phyloP scores from a whole-genome alignment of 2,888 invertebrate species.

The Thumatha senex region DNA sequence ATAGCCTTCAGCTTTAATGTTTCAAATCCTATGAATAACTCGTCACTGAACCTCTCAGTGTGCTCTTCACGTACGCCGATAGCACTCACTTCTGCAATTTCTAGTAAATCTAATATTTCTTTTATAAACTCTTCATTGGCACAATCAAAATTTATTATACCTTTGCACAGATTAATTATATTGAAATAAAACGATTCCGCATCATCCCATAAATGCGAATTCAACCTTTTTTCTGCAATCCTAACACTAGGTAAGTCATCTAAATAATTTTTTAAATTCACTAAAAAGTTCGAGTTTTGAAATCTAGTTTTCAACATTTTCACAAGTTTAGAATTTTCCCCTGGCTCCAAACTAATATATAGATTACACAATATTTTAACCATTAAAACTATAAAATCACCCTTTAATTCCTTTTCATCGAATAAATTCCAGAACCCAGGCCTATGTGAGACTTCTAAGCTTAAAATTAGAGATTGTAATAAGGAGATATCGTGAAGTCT shows the following conservation, averaged over 20 bases:
- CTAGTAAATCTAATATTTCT: constrained; percentile 53
- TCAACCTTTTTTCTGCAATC: constrained; percentile 66
- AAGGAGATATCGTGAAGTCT: constrained; percentile 66
- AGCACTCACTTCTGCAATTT: constrained; percentile 58
- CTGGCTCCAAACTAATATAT: constrained; percentile 56
- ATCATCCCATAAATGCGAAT: constrained; percentile 72
- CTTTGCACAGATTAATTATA: constrained; percentile 57
- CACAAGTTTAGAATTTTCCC: constrained; percentile 60
- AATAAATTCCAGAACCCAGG: constrained; percentile 75
- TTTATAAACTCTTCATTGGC: constrained; percentile 48
- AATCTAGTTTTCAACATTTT: constrained; percentile 57
- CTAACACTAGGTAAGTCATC: constrained; percentile 56
- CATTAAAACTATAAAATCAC: constrained; percentile 75
- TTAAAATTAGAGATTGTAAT: constrained; percentile 63
- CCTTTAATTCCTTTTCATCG: constrained; percentile 62
- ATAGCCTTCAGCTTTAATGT: constrained; percentile 44
- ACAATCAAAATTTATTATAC: constrained; percentile 55
- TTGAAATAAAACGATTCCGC: constrained; percentile 60
- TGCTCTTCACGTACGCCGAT: constrained; percentile 61
- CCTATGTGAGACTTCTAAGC: constrained; percentile 66
- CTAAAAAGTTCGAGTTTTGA: constrained; percentile 60
- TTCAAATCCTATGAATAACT: constrained; percentile 61
- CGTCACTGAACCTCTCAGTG: constrained; percentile 70
- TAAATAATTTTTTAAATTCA: constrained; percentile 57
- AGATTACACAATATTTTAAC: constrained; percentile 68